Evolutionary conservation across 2,797 vertebrate genomes (phyloP), one percentile per base, ranked within the genome.

Genomic region (Phataginus tetradactyla): DNA sequence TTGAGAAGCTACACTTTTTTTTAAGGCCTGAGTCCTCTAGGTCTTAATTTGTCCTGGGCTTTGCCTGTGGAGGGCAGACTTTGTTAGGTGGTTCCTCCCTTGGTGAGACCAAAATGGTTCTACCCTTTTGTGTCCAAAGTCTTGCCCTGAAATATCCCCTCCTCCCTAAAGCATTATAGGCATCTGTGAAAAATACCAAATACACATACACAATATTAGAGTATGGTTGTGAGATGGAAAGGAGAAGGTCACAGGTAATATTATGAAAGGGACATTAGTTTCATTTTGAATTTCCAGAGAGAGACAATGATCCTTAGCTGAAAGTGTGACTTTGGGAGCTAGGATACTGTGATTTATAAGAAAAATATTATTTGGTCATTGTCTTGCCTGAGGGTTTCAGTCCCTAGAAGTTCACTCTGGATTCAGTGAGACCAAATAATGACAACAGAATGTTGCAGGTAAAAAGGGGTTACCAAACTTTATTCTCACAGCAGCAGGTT

Each of bases 171-270:
- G 14, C 91, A 34, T 49, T 45, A 0, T 2, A 77, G 71, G 18
- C 68, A 80, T 92, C 34, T 59, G 8, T 72, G 68, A 75, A 90
- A 92, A 91, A 93, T 55, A 75, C 32, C 55, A 93, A 86, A 69
- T 57, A 61, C 7, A 23, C 20, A 42, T 37, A 20, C 37, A 85
- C 32, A 37, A 18, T 51, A 4, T 37, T 49, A 78, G 14, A 59
- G 29, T 34, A n/a, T 18, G 7, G 7, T 29, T 13, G 57, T 91
- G 13, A 49, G 7, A 86, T 45, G 61, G 61, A 25, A 63, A 75
- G 25, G 53, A 71, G 7, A 80, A 90, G 34, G 53, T 39, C 75
- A 55, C 4, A 45, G 45, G 68, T 55, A 18, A 34, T 57, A 57
- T 80, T 86, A 69, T 5, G n/a, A 86, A 18, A 66, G 27, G 12